phyloP scores from a whole-genome alignment of 2,113 vertebrate species.

The mouse (Mus musculus) region GRCm39 chr10:87791501-87792000 shows the following conservation, averaged over 20 bases:
- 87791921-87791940: not conserved
- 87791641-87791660: not conserved
- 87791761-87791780: conserved; percentile 26
- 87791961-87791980: conserved; percentile 7
- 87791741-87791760: not conserved
- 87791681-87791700: not conserved
- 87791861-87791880: not conserved
- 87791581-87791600: not conserved
- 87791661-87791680: not conserved
- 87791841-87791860: not conserved
- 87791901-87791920: not conserved
- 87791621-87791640: not conserved
- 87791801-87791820: not conserved
- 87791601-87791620: not conserved
- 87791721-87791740: not conserved
- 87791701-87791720: not conserved
- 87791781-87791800: conserved; percentile 6
- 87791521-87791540: not conserved
- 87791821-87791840: not conserved
- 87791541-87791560: not conserved
- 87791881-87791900: not conserved
- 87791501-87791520: not conserved
- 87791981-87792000: conserved; percentile 17
- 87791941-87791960: conserved; percentile 3
- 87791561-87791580: not conserved